Evolutionary conservation across 2,888 invertebrate species (phyloP), one percentile per base, ranked within the genome.

Genomic region (Patella ulyssiponensis): DNA sequence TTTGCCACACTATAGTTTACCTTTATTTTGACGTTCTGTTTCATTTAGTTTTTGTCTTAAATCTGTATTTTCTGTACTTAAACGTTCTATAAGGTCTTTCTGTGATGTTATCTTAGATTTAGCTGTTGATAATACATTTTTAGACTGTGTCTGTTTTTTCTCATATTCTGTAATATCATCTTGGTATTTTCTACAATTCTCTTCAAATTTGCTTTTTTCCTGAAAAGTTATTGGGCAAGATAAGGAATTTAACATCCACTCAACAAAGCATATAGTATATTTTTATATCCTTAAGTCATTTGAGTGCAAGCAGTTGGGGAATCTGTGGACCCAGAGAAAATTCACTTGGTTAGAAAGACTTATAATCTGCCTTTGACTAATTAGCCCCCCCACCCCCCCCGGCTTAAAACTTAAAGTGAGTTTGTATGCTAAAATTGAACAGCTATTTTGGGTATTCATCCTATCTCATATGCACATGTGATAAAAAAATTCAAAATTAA

Each of bases 31-130:
- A n/a, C 44, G 69, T 71, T 15, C 54, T 17, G n/a, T 64, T 69
- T 33, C 71, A n/a, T 15, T 72, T 17, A 95, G 93, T 87, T 95
- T 94, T 89, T 96, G 95, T 84, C 92, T 92, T 79, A 93, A 92
- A 70, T 94, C 95, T 1, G 94, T 93, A 74, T 85, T 81, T 80
- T 90, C 88, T 52, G 81, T 78, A 93, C 93, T 85, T 52, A 86
- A 74, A 74, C 86, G 86, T 52, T 88, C 86, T 77, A 89, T 83
- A 54, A 86, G 86, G 23, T 87, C 86, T 69, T 88, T 90, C 82
- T 89, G 88, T 27, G 80, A 80, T 27, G 84, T 84, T 70, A 90
- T 82, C 72, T 86, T 89, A 56, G 79, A 85, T 78, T 86, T 87
- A 51, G 88, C 87, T n/a, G 82, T 83, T 78, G 84, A 83, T 44